Base-by-base conservation (phyloP, 2,113 vertebrate species). In the Tapirus terrestris region DNA sequence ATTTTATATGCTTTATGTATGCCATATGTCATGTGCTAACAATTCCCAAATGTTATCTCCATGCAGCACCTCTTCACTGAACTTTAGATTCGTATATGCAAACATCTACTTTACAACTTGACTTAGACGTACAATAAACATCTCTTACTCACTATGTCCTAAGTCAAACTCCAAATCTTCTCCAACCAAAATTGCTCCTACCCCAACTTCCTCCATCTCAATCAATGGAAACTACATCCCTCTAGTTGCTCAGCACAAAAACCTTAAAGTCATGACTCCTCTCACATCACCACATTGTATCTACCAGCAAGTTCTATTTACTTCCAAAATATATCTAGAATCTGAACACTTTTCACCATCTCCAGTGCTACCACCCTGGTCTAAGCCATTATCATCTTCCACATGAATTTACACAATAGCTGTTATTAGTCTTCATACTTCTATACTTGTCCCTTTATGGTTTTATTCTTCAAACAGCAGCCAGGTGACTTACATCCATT, bases 281-380 rank as follows among this genome's bases (percentile, higher is more conserved):
- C 29, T 90, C 21, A 90, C 18, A 83, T 10, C 11, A 70, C 6
- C 27, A 84, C 31, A 68, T 58, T 4, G 31, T 81, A 29, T 81
- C 8, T 23, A 33, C 21, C 13, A 88, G 9, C 5, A 67, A 75
- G 20, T 67, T 39, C 16, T 83, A 68, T 92, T 88, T 81, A 13
- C 4, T 77, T 77, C n/a, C 61, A 68, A 89, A 96, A 93, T 77
- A 61, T 72, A 84, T 79, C 53, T 51, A 89, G 63, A 77, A 77
- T 89, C 21, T 84, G 63, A 80, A 23, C 25, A 85, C 10, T 73
- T 80, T 3, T 56, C 36, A 73, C 13, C 58, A 70, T 39, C 12
- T 84, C n/a, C 39, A 89, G 14, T 76, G 39, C 11, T 75, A 60
- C 20, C 10, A 92, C 6, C 2, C 2, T 79, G 17, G 12, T 70